phyloP scores from a whole-genome alignment of 2,888 invertebrate species.

The Epiperipatus broadwayi region DNA sequence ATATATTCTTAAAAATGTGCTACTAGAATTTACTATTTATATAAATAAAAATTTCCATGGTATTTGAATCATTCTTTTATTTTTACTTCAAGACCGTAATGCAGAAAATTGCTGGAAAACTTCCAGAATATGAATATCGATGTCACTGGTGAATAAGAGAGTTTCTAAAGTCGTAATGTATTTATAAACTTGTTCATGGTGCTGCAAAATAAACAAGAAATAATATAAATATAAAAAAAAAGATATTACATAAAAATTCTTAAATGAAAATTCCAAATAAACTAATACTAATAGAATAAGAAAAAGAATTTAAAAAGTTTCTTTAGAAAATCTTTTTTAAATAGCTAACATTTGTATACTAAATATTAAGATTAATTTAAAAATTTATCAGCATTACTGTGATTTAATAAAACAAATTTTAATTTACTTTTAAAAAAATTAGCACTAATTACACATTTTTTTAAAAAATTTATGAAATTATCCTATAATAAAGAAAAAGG shows the following conservation, averaged over 20 bases:
- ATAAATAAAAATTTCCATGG: no score
- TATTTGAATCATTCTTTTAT: no score
- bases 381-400: neutral
- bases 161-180: conserved; percentile 88
- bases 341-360: conserved; percentile 68
- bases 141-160: conserved; percentile 80
- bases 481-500: no score
- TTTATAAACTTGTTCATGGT: conserved; percentile 90
- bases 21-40: no score
- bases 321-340: conserved; percentile 81
- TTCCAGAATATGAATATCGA: conserved; percentile 85
- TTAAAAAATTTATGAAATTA: no score
- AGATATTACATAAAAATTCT: neutral
- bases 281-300: neutral
- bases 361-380: neutral
- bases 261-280: conserved; percentile 4
- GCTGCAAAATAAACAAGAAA: conserved; percentile 41
- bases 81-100: conserved; percentile 44
- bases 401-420: no score
- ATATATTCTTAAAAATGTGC: no score
- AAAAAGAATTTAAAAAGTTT: conserved; percentile 42
- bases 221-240: neutral
- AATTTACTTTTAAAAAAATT: no score
- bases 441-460: no score
- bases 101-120: conserved; percentile 95